Evolutionary conservation across 1,140 invertebrate genomes (phyloP), one percentile per base, ranked within the genome.

Genomic region (Eubasilissa regina): DNA sequence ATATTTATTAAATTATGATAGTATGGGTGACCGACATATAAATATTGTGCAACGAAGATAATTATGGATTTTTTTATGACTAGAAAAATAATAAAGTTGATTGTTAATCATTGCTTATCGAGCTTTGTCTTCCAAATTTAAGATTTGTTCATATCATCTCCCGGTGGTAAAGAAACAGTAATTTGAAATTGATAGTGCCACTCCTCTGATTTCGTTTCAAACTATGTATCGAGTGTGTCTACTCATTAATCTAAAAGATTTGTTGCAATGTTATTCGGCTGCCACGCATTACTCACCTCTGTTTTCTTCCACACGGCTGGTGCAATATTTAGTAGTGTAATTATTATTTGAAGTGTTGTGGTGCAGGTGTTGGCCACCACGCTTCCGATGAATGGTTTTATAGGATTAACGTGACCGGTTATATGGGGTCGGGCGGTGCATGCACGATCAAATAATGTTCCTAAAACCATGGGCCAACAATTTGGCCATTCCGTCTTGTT

Each of bases 401-500:
- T 77, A 66, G 21, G 75, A 77, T 66, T 43, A 51, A 47, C 75
- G 62, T 77, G 75, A 77, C 75, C 45, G 47, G 75, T 77, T 77
- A 15, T 75, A 10, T 4, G 21, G 53, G 51, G 25, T 43, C 51
- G 13, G 21, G 13, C 25, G 25, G 64, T 44, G 35, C 51, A 15
- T 35, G 51, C 72, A 74, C 55, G 72, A 44, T 19, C 51, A 7
- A 25, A 60, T 19, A 60, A 60, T 60, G 13, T 60, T 25, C 17
- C 56, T 17, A 60, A 19, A 17, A 19, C 56, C 17, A 56, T 17
- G 53, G 17, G n/a, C n/a, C n/a, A 56, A 56, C 53, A 56, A 17
- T 56, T 56, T 56, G 53, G n/a, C 53, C 53, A 17, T 15, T 6
- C 35, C 62, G 44, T 66, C 62, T 66, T 66, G 62, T 66, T 66